phyloP scores from a whole-genome alignment of 1,140 invertebrate genomes.

The Apolygus lucorum region DNA sequence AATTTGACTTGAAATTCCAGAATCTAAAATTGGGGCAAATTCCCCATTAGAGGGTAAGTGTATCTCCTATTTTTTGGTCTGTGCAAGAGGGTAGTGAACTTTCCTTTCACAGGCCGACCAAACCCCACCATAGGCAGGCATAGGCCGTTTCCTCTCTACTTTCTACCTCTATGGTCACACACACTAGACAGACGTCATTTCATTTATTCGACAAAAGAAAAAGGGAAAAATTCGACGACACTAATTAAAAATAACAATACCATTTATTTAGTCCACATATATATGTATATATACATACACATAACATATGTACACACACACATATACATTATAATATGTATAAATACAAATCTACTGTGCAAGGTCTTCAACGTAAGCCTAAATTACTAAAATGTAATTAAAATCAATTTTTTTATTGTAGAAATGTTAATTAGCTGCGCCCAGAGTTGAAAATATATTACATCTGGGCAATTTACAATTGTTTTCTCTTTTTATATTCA shows the following conservation, averaged over 20 bases:
- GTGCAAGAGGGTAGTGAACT: too few species aligned
- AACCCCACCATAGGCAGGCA: too few species aligned
- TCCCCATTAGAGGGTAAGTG: too few species aligned
- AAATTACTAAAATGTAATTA: slow-evolving; percentile 5
- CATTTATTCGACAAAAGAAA: too few species aligned
- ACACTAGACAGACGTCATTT: too few species aligned
- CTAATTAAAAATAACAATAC: slow-evolving; percentile 29
- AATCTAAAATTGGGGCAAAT: too few species aligned
- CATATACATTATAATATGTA: slow-evolving; percentile 15
- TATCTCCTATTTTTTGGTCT: too few species aligned
- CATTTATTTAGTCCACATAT: slow-evolving; percentile 23
- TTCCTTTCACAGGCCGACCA: too few species aligned
- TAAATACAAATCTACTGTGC: slow-evolving; percentile 30
- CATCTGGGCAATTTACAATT: neutral
- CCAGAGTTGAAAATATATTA: slow-evolving; percentile 11
- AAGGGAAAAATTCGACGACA: too few species aligned
- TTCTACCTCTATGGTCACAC: too few species aligned
- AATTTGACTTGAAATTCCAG: too few species aligned
- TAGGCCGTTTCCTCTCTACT: too few species aligned
- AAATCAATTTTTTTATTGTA: slow-evolving; percentile 19
- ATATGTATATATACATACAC: slow-evolving; percentile 9
- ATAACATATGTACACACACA: slow-evolving; percentile 6
- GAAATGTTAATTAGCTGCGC: slow-evolving; percentile 13
- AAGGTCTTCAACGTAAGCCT: slow-evolving; percentile 15
- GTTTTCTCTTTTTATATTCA: slow-evolving; percentile 15